Percentiles rank a stretch among this genome's conserved stretches.
phyloP scores from a whole-genome alignment of 2,888 invertebrate species.

The Oligia strigilis region DNA sequence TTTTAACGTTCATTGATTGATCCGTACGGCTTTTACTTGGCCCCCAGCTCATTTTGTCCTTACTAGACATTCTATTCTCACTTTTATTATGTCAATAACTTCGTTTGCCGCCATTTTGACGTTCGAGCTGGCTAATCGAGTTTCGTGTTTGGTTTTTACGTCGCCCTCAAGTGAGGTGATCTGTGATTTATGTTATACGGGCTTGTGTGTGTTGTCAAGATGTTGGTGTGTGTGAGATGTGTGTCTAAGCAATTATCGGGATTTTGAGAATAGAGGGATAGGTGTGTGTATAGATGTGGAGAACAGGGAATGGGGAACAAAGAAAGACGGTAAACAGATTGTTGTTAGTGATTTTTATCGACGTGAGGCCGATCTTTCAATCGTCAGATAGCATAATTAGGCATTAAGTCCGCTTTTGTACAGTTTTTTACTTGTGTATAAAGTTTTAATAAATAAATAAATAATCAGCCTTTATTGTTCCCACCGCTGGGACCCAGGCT shows the following conservation, averaged over 20 bases:
- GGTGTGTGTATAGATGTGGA: neutral
- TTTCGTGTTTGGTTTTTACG: conserved; percentile 50
- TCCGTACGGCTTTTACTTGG: neutral
- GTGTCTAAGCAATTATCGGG: conserved; percentile 32
- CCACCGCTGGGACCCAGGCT: too few species aligned
- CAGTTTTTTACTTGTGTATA: too few species aligned
- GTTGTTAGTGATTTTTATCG: too few species aligned
- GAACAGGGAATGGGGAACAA: neutral
- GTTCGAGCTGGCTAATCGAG: conserved; percentile 34
- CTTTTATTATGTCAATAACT: conserved; percentile 9
- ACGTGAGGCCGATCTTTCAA: too few species aligned
- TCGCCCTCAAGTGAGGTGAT: conserved; percentile 36
- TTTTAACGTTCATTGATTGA: too few species aligned
- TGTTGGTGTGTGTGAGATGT: conserved; percentile 1
- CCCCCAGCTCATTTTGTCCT: accelerated
- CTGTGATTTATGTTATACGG: conserved; percentile 4
- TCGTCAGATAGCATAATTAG: too few species aligned
- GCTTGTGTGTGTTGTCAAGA: too few species aligned
- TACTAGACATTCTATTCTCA: conserved; percentile 3
- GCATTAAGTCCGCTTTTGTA: too few species aligned
- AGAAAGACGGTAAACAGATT: neutral
- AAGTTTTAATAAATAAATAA: too few species aligned
- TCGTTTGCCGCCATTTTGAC: conserved; percentile 46
- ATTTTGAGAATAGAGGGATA: neutral
- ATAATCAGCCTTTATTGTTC: too few species aligned